These are phyloP conservation scores for Subacronicta megacephala DNA, from an alignment of 2,888 invertebrate species.

Conservation along the genomic window DNA sequence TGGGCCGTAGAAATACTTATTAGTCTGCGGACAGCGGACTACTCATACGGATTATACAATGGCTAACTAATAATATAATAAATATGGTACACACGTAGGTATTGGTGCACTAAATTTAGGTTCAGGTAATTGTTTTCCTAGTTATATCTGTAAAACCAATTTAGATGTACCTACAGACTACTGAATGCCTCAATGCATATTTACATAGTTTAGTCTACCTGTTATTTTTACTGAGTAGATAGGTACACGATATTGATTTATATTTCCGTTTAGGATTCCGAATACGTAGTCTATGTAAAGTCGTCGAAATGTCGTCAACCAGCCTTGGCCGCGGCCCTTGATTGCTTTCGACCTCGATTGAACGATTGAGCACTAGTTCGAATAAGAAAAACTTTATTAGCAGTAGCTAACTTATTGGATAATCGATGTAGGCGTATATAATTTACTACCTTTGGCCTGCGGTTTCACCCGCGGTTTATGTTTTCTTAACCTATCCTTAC, in stretches of 20 bases:
- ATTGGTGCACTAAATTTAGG: conserved; percentile 13
- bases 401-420: conserved; percentile 6
- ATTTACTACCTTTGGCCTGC: too few species aligned
- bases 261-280: conserved; percentile 50
- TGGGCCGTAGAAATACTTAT: conserved; percentile 69
- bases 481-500: too few species aligned
- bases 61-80: conserved; percentile 31
- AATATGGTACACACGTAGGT: conserved; percentile 6
- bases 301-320: conserved; percentile 56
- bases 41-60: conserved; percentile 46
- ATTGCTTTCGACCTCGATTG: conserved; percentile 51
- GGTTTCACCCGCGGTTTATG: too few species aligned
- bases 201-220: background rate
- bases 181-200: too few species aligned
- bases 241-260: background rate
- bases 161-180: too few species aligned
- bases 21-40: conserved; percentile 50
- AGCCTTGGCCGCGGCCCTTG: conserved; percentile 60
- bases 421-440: too few species aligned
- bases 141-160: too few species aligned
- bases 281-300: conserved; percentile 48
- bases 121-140: conserved; percentile 1
- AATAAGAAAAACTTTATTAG: conserved; percentile 36
- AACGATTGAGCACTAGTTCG: conserved; percentile 41
- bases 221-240: conserved; percentile 1